These are phyloP conservation scores for Xestia rhomboidea DNA, from an alignment of 2,888 invertebrate species.

Conservation along the genomic window DNA sequence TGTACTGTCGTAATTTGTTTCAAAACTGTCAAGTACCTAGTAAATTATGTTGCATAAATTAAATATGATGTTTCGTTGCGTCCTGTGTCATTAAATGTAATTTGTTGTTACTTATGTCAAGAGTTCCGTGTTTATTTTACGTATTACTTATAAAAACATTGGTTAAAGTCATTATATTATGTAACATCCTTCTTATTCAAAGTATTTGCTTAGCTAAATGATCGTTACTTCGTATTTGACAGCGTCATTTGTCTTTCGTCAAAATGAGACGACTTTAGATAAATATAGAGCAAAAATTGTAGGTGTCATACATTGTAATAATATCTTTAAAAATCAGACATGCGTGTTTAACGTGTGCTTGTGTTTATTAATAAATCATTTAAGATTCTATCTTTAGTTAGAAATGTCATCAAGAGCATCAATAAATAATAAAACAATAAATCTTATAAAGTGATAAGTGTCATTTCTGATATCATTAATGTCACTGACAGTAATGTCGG, in stretches of 20 bases:
- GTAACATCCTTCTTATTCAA: conserved; percentile 6
- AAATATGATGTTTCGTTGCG: conserved; percentile 18
- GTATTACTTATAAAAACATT: conserved; percentile 27
- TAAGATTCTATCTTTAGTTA: conserved; percentile 33
- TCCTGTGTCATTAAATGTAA: conserved; percentile 31
- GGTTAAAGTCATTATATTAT: conserved; percentile 6
- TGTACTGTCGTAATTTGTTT: conserved; percentile 21
- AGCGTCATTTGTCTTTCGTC: conserved; percentile 20
- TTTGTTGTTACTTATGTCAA: conserved; percentile 12
- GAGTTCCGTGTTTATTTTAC: conserved; percentile 35
- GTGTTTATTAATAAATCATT: conserved; percentile 24
- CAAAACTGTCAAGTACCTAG: conserved; percentile 34
- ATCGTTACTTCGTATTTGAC: conserved; percentile 14
- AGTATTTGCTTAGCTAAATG: conserved; percentile 19
- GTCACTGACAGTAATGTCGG: background rate
- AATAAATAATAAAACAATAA: conserved; percentile 43
- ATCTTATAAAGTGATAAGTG: conserved; percentile 31
- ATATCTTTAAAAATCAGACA: conserved; percentile 10
- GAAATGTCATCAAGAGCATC: conserved; percentile 25
- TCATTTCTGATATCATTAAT: conserved; percentile 32
- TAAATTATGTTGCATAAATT: conserved; percentile 25
- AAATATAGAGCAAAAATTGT: background rate
- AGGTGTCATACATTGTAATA: conserved; percentile 28
- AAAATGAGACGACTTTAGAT: background rate
- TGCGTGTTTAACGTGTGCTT: background rate